Base-by-base conservation (phyloP, 2,888 invertebrate species). In the Ichneumoninae sp. region DNA sequence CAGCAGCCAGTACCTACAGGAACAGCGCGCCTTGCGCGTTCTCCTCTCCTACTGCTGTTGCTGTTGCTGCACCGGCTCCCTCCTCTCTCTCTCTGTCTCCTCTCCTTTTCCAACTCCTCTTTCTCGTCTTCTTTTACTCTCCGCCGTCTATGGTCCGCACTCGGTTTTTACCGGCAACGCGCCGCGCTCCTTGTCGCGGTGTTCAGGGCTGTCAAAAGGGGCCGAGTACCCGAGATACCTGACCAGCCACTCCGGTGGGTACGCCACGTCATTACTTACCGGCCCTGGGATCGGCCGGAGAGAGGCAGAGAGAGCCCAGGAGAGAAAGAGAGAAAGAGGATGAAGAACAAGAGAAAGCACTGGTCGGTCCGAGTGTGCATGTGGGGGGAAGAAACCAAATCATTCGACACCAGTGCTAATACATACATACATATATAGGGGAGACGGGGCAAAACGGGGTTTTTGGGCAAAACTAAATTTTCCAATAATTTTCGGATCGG, bases 201-300 rank as follows among this genome's bases (percentile, higher is more conserved):
- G 52, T 77, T 81, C 81, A 84, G 81, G 77, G 73, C 83, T 84
- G 81, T 84, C 83, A 77, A 84, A 81, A 84, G 83, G 73, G 52
- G 77, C 81, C 76, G 83, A 71, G 83, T 81, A 81, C 83, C 83
- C 80, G 80, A 60, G 66, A 75, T 66, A 75, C 68, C 77, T 65
- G 76, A 50, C 77, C 47, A 69, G 66, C 60, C 71, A 71, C 71
- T 71, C 81, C 19, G 76, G 76, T 73, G 83, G 77, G 81, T 81
- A 77, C 77, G 81, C 83, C 73, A 69, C 81, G 73, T 84, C 83
- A 77, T 81, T 84, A 77, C 83, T 81, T 73, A 81, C 80, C 81
- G 83, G 83, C 83, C 83, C 81, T 84, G 83, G 73, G 77, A 77
- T 66, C 77, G 77, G 68, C 47, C 44, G 54, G 30, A 54, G n/a